Evolutionary conservation across 2,113 vertebrate species (phyloP).

Genomic region (Phaethon lepturus): DNA sequence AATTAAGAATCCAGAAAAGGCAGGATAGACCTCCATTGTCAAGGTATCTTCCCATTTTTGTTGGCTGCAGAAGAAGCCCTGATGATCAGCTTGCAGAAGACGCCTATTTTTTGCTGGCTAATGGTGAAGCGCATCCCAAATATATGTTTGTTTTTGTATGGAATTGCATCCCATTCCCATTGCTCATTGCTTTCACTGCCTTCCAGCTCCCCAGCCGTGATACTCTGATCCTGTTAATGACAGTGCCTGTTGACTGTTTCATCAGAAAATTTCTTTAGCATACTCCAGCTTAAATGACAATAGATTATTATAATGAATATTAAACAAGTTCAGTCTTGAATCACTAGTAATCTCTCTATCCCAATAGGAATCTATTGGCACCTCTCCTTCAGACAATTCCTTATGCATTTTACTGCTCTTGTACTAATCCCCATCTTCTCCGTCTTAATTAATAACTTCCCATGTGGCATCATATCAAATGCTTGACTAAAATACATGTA

Average conservation of each 20-base stretch:
- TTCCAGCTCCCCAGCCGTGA: neutral
- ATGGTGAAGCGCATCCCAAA: neutral
- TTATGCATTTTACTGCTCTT: constrained; percentile 8
- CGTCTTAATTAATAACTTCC: constrained; percentile 60
- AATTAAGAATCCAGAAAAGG: neutral
- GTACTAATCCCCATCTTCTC: constrained; percentile 43
- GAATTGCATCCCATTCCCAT: neutral
- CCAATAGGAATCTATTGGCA: neutral
- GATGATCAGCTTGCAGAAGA: neutral
- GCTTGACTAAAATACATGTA: constrained; percentile 31
- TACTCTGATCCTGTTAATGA: neutral
- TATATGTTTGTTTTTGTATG: neutral
- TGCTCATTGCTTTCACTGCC: neutral
- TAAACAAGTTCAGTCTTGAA: neutral
- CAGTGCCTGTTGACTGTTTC: neutral
- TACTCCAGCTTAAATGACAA: neutral
- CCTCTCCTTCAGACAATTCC: constrained; percentile 10
- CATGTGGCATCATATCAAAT: constrained; percentile 46
- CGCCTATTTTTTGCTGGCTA: neutral
- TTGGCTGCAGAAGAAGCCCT: neutral
- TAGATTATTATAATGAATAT: neutral
- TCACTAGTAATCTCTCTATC: constrained; percentile 13
- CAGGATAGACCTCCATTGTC: neutral
- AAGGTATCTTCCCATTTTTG: neutral
- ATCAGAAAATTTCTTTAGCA: neutral